Evolutionary conservation across 2,888 invertebrate genomes (phyloP).

Genomic region (Caenorhabditis wallacei): DNA sequence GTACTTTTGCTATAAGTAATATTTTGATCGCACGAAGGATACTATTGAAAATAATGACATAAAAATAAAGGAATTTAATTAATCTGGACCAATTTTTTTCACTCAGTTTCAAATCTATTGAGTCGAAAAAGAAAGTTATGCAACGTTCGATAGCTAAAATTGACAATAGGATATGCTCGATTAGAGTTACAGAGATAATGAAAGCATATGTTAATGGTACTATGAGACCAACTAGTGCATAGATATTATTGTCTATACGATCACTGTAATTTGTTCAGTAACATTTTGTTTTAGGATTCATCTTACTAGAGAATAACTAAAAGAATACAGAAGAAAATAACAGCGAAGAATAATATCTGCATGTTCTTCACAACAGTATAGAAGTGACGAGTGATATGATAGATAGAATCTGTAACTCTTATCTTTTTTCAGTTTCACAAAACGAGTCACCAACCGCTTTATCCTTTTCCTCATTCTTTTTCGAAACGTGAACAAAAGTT

Average conservation of each 20-base stretch:
- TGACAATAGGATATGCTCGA: slow-evolving; percentile 9
- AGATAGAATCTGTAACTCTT: neutral
- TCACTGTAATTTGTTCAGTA: too few species aligned
- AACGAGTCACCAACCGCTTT: neutral
- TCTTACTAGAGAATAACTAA: too few species aligned
- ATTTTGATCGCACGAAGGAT: too few species aligned
- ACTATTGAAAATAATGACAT: too few species aligned
- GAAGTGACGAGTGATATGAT: slow-evolving; percentile 4
- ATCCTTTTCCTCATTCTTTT: neutral
- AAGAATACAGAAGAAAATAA: neutral
- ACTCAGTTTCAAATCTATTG: neutral
- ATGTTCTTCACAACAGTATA: neutral
- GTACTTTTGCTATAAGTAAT: too few species aligned
- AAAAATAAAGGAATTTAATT: neutral
- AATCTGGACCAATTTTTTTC: neutral
- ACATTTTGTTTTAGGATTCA: too few species aligned
- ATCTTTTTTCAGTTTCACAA: neutral
- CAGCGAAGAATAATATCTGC: neutral
- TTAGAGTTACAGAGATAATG: neutral
- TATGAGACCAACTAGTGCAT: too few species aligned
- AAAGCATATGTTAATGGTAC: neutral
- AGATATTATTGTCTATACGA: too few species aligned
- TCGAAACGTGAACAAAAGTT: neutral
- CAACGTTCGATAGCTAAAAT: slow-evolving; percentile 10
- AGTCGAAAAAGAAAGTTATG: neutral